Conservation (phyloP, 2,888 invertebrate genomes). For the Eutolmus rufibarbis region DNA sequence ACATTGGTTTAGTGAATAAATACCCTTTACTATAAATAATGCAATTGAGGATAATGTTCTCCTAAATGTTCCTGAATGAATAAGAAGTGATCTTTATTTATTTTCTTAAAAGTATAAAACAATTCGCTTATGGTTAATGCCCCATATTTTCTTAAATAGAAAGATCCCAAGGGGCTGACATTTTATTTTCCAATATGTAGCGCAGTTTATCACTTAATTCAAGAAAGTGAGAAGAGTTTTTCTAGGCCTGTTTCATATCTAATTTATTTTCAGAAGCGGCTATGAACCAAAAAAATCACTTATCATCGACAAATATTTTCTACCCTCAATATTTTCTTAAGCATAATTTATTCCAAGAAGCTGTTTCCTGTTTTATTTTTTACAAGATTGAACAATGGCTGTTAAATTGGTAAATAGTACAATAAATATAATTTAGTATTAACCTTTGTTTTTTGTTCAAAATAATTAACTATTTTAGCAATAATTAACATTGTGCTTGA, state of each 20-base stretch:
- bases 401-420: not conserved
- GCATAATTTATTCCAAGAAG: not conserved
- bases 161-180: slow-evolving; percentile 13
- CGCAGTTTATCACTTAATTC: slow-evolving; percentile 19
- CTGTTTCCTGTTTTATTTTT: not conserved
- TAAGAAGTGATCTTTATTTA: not conserved
- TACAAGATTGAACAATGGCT: not conserved
- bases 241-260: not conserved
- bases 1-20: too few species aligned
- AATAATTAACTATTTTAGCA: too few species aligned
- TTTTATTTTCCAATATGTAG: slow-evolving; percentile 25
- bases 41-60: too few species aligned
- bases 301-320: not conserved
- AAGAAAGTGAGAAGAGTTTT: slow-evolving; percentile 12
- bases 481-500: not conserved
- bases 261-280: not conserved
- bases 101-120: not conserved
- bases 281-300: slow-evolving; percentile 14
- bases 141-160: not conserved
- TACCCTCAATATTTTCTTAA: not conserved
- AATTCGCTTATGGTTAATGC: not conserved
- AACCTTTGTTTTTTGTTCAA: too few species aligned
- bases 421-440: too few species aligned
- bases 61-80: too few species aligned
- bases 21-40: too few species aligned